A percentile compares a stretch with the other conserved stretches of the same genome.
phyloP scores from a whole-genome alignment of 2,888 invertebrate species.

The Cantharis lateralis region DNA sequence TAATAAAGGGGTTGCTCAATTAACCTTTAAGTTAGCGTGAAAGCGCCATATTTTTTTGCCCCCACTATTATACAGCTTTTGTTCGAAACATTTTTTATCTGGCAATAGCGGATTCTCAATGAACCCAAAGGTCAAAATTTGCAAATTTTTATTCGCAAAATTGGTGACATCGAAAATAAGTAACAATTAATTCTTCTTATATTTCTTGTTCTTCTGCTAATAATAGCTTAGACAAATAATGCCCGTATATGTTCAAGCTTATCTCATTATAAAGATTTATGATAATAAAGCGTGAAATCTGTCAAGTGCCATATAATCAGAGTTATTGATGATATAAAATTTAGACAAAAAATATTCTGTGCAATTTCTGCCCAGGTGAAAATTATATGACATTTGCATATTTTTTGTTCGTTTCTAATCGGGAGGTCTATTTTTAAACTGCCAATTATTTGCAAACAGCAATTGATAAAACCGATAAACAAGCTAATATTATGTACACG shows the following conservation, averaged over 20 bases:
- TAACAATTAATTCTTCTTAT: not conserved
- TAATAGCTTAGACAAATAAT: not conserved
- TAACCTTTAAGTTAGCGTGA: too few species aligned
- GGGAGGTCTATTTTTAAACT: not conserved
- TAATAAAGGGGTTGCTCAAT: too few species aligned
- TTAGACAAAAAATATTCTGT: not conserved
- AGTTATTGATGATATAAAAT: not conserved
- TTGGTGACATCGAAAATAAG: not conserved
- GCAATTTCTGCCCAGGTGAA: not conserved
- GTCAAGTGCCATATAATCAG: not conserved
- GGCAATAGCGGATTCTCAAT: too few species aligned
- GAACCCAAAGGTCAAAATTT: too few species aligned
- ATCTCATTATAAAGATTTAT: not conserved
- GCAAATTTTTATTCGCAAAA: not conserved
- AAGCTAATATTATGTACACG: not conserved
- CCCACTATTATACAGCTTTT: too few species aligned
- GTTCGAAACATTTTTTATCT: too few species aligned
- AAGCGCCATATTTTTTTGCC: too few species aligned
- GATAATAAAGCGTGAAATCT: not conserved
- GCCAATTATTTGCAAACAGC: not conserved
- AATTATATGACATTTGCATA: not conserved
- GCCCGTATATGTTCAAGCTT: not conserved
- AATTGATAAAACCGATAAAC: not conserved
- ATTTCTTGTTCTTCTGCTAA: not conserved
- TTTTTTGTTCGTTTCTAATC: not conserved